Percentiles rank a stretch among this genome's conserved stretches.
These are phyloP conservation scores for Ctenochaetus hawaiiensis DNA, from an alignment of 2,797 vertebrate species.

Conservation along the genomic window DNA sequence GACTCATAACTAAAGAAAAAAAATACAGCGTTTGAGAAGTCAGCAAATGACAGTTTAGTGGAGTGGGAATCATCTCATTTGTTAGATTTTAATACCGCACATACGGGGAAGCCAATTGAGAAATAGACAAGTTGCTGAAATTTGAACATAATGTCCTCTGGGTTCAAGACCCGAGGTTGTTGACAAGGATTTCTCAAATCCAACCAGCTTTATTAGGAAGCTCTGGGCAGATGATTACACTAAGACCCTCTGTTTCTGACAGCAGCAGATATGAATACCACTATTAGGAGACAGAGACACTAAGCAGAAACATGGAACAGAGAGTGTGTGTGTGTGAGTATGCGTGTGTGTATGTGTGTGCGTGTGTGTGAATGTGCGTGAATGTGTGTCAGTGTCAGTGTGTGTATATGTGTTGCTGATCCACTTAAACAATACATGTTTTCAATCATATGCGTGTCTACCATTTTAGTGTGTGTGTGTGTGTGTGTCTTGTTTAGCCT, in stretches of 20 bases:
- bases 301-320: slow-evolving; percentile 46
- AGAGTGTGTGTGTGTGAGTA: slow-evolving; percentile 11
- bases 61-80: slow-evolving; percentile 15
- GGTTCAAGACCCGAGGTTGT: slow-evolving; percentile 41
- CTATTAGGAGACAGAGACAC: slow-evolving; percentile 56
- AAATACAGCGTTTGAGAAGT: slow-evolving; percentile 2
- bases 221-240: slow-evolving; percentile 67
- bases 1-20: not conserved
- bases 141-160: slow-evolving; percentile 41
- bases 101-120: not conserved
- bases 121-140: slow-evolving; percentile 10
- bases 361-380: too few species aligned
- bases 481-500: slow-evolving; percentile 3
- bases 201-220: slow-evolving; percentile 53
- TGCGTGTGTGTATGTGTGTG: not conserved
- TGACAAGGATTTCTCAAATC: slow-evolving; percentile 57
- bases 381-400: not conserved
- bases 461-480: not conserved
- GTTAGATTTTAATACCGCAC: slow-evolving; percentile 4
- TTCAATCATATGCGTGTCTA: slow-evolving; percentile 7
- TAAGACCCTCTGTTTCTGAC: slow-evolving; percentile 65
- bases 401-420: slow-evolving; percentile 18
- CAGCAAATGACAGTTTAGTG: slow-evolving; percentile 23
- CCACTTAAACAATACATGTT: slow-evolving; percentile 21
- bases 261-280: slow-evolving; percentile 69